These are phyloP conservation scores for Trematomus loennbergii DNA, from an alignment of 2,113 vertebrate genomes.

Conservation along the genomic window DNA sequence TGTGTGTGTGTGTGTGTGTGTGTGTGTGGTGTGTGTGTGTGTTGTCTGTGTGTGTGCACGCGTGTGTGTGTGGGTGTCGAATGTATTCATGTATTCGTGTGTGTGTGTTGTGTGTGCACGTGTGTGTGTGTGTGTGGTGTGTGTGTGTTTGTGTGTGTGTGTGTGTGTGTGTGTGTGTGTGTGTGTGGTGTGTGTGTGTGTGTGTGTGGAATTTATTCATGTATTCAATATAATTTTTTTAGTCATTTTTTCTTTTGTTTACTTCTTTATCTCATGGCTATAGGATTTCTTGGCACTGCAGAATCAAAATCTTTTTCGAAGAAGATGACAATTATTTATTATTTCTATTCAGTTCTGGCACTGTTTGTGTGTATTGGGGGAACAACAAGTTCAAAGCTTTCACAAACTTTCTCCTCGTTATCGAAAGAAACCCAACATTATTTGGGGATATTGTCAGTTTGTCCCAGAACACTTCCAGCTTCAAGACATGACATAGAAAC, in stretches of 20 bases:
- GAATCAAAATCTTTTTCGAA: constrained; percentile 18
- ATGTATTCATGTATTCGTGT: too few species aligned
- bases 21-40: too few species aligned
- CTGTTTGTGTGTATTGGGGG: neutral
- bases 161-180: too few species aligned
- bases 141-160: too few species aligned
- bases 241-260: constrained; percentile 7
- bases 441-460: neutral
- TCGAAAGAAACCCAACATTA: neutral
- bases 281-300: constrained; percentile 29
- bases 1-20: too few species aligned
- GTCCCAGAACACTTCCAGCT: neutral
- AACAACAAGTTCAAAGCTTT: constrained; percentile 20
- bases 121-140: too few species aligned
- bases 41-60: too few species aligned
- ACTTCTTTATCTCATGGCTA: constrained; percentile 27
- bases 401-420: constrained; percentile 2
- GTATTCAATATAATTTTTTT: constrained; percentile 45
- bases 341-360: constrained; percentile 4
- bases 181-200: too few species aligned
- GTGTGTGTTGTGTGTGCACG: too few species aligned
- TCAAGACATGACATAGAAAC: neutral
- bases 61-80: too few species aligned
- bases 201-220: constrained; percentile 41
- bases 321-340: neutral